These are phyloP conservation scores for Trissonchulus latispiculum DNA, from an alignment of 2,888 invertebrate genomes.

Conservation along the genomic window DNA sequence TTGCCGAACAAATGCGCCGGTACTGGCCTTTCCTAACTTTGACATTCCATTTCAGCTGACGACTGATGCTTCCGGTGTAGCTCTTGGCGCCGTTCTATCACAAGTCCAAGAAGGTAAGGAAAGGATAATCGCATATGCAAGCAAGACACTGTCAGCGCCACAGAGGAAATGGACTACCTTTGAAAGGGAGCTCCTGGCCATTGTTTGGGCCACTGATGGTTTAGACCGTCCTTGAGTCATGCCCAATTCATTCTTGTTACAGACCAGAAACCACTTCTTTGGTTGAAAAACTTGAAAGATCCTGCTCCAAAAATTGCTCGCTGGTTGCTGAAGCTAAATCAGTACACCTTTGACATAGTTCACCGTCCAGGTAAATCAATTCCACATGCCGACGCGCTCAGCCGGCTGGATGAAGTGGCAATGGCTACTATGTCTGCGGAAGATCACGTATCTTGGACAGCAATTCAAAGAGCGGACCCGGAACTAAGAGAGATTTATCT, in stretches of 20 bases:
- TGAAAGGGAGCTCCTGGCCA: conserved; percentile 24
- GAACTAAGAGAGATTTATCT: too few relatives aligned
- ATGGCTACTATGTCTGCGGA: too few relatives aligned
- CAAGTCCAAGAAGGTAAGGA: not conserved
- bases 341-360: conserved; percentile 4
- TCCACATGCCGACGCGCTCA: conserved; percentile 11
- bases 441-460: too few relatives aligned
- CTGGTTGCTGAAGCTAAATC: conserved; percentile 4
- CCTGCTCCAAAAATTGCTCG: not conserved
- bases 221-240: conserved; percentile 16
- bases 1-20: not conserved
- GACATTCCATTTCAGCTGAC: not conserved
- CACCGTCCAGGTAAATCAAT: not conserved
- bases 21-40: conserved; percentile 19
- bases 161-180: conserved; percentile 25
- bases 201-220: conserved; percentile 25
- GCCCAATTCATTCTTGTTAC: not conserved
- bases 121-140: conserved; percentile 24
- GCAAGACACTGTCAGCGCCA: conserved; percentile 9
- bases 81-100: not conserved
- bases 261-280: conserved; percentile 23
- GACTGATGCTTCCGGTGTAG: conserved; percentile 9
- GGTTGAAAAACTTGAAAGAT: not conserved
- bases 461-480: too few relatives aligned
- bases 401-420: too few relatives aligned